phyloP scores from a whole-genome alignment of 2,797 vertebrate species.

The Tapera naevia region DNA sequence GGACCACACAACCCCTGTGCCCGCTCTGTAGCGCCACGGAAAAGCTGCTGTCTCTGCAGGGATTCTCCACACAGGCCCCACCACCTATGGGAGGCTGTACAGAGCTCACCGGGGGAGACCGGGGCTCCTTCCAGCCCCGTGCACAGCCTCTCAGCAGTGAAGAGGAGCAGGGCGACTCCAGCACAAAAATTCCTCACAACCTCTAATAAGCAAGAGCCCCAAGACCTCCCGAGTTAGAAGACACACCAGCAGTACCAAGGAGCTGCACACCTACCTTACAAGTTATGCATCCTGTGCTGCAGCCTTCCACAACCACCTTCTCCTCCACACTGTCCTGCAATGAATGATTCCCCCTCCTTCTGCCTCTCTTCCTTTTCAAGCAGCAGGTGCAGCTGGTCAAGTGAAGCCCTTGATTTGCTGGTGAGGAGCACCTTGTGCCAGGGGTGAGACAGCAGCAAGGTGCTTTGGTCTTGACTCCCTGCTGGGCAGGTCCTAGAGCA shows the following conservation, averaged over 20 bases:
- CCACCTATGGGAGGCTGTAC: accelerated
- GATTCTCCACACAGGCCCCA: accelerated
- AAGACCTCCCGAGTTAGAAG: not conserved
- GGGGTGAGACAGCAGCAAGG: accelerated
- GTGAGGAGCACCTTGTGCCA: not conserved
- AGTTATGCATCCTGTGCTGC: accelerated
- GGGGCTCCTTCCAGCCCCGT: not conserved
- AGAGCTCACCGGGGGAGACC: accelerated
- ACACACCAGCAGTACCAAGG: accelerated
- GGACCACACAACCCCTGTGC: accelerated
- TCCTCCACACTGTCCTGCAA: accelerated
- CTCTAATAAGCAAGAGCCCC: not conserved
- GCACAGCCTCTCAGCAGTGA: accelerated
- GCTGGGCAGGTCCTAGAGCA: accelerated
- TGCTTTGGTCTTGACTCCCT: accelerated
- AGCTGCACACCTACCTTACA: accelerated
- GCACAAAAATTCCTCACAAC: not conserved
- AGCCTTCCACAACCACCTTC: accelerated
- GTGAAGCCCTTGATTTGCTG: not conserved
- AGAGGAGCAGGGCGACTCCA: not conserved
- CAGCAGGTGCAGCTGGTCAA: not conserved
- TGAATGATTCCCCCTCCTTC: accelerated
- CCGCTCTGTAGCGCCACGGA: accelerated
- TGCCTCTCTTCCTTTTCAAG: not conserved
- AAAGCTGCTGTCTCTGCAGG: accelerated